Evolutionary conservation across 1,140 invertebrate species (phyloP).

Genomic region (Bombus impatiens): DNA sequence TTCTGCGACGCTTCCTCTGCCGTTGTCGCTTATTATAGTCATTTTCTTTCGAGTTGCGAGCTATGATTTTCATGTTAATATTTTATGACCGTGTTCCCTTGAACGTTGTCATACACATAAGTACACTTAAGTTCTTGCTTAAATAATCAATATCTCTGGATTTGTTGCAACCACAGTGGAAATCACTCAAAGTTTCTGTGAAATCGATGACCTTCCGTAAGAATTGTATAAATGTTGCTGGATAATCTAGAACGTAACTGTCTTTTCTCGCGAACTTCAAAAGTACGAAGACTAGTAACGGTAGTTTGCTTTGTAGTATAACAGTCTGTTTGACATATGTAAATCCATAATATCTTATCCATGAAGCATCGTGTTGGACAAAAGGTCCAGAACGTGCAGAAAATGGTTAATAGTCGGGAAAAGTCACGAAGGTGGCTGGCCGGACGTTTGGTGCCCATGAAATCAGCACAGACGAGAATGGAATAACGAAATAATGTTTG

Average conservation of each 20-base stretch:
- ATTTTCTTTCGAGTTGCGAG: neutral
- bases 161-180: neutral
- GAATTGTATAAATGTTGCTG: neutral
- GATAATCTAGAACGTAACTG: neutral
- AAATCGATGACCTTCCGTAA: no score
- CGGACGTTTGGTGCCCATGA: conserved; percentile 18
- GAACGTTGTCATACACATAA: neutral
- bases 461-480: conserved; percentile 52
- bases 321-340: conserved; percentile 38
- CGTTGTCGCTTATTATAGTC: conserved; percentile 1
- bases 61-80: conserved; percentile 22
- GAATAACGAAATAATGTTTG: conserved; percentile 65
- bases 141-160: conserved; percentile 8
- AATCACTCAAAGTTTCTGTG: neutral
- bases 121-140: no score
- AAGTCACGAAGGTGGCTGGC: conserved; percentile 11
- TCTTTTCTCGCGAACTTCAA: neutral
- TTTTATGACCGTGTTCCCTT: neutral
- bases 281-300: conserved; percentile 14
- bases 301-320: conserved; percentile 12
- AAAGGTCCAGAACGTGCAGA: conserved; percentile 41
- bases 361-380: conserved; percentile 28
- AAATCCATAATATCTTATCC: conserved; percentile 39
- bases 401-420: conserved; percentile 40
- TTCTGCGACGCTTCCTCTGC: neutral